Evolutionary conservation across 2,888 invertebrate species (phyloP), one percentile per base, ranked within the genome.

Genomic region (Gandaritis pyraliata): DNA sequence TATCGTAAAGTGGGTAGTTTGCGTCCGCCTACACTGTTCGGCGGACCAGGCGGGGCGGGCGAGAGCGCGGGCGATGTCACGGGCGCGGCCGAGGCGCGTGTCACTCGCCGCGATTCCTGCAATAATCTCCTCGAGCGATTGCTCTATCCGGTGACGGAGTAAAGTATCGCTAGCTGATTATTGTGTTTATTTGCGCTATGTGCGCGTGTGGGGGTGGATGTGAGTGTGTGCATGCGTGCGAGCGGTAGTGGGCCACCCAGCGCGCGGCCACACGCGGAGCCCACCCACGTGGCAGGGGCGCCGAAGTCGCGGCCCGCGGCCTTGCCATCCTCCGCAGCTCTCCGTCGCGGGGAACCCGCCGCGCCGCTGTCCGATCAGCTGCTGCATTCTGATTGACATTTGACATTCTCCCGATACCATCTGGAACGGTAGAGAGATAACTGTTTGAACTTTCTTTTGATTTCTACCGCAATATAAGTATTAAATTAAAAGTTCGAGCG

Each of bases 111-210:
- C 83, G 79, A 82, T 80, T 76, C 81, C 78, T 73, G 83, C 86
- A 81, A 79, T 85, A 87, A 86, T 87, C 86, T 87, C 85, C 75
- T 63, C 82, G 77, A 83, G 83, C 83, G 86, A 90, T 89, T 84
- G 87, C 87, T 89, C 90, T 90, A 90, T 90, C 90, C 89, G 88
- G 89, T 88, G 90, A 89, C 88, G 87, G 87, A 86, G 87, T 88
- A 85, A 87, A 88, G 90, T 91, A 90, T 90, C 89, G 89, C 88
- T 87, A 86, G 90, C 87, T 90, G 90, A 90, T 90, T 87, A 89
- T 91, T 90, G 90, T 91, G 89, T 90, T 89, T 90, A 89, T 90
- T 88, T 90, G 89, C 88, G 87, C 83, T 83, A 76, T 74, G 77
- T 75, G 77, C 73, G 83, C 78, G 76, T 86, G 89, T 88, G 87